Conservation (phyloP, 2,888 invertebrate genomes). For the Thera obeliscata region DNA sequence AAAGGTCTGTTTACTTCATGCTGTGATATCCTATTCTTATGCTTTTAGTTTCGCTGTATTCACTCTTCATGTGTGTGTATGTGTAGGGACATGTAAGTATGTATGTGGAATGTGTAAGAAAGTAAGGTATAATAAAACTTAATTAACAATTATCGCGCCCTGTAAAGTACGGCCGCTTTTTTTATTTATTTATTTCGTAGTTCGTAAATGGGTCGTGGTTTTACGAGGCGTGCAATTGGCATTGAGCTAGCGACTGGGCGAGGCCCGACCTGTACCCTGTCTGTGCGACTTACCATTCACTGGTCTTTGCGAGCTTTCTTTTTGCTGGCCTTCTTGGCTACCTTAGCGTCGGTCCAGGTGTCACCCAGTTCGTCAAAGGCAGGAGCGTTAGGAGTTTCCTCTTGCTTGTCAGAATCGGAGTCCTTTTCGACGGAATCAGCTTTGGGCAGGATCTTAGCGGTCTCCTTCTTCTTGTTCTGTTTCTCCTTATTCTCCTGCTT, state of each 20-base stretch:
- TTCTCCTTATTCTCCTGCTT: conserved; percentile 82
- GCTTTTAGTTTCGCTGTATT: not conserved
- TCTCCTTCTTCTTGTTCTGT: conserved; percentile 78
- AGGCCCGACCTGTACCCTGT: conserved; percentile 58
- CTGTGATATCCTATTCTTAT: not conserved
- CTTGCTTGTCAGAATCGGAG: conserved; percentile 71
- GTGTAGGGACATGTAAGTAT: no score
- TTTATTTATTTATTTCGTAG: conserved; percentile 30
- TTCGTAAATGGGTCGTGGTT: conserved; percentile 55
- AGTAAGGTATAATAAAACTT: conserved; percentile 63
- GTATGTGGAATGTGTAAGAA: conserved; percentile 80
- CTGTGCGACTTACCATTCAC: conserved; percentile 73
- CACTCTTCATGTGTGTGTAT: not conserved
- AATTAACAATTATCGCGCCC: conserved; percentile 75
- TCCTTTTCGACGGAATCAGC: conserved; percentile 67
- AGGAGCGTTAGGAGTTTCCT: conserved; percentile 61
- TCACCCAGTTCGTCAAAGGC: conserved; percentile 82
- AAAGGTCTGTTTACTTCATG: not conserved
- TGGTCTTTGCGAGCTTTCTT: conserved; percentile 91
- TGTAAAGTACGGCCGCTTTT: conserved; percentile 71
- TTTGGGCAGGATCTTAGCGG: conserved; percentile 48
- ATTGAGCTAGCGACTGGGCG: conserved; percentile 75
- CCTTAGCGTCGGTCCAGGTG: conserved; percentile 90
- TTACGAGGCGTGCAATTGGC: conserved; percentile 70
- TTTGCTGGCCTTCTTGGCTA: conserved; percentile 89